phyloP scores from a whole-genome alignment of 2,797 vertebrate species.

The Lepus oiostolus region DNA sequence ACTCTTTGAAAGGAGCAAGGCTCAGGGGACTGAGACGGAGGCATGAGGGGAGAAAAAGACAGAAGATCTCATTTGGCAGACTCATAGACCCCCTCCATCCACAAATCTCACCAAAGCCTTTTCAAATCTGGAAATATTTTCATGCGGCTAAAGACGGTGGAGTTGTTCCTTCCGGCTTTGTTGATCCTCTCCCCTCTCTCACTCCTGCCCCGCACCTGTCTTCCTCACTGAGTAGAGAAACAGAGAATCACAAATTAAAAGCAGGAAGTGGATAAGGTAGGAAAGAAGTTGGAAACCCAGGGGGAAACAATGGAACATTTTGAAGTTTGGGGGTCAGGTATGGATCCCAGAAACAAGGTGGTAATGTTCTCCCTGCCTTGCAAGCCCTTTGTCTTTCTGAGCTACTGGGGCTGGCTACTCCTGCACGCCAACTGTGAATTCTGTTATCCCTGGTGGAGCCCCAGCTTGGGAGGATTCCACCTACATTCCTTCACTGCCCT shows the following conservation, averaged over 20 bases:
- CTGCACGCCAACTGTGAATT: conserved; percentile 74
- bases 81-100: too few species aligned
- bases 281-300: conserved; percentile 73
- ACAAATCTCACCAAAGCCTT: conserved; percentile 55
- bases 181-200: conserved; percentile 74
- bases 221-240: conserved; percentile 79
- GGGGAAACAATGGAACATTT: conserved; percentile 70
- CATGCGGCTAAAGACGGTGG: conserved; percentile 62
- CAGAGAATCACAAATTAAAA: conserved; percentile 77
- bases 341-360: conserved; percentile 45
- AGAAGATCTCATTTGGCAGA: conserved; percentile 6
- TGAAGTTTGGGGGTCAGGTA: neutral
- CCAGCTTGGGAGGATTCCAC: conserved; percentile 84
- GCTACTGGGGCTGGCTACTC: neutral
- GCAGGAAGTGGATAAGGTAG: conserved; percentile 37
- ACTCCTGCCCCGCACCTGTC: neutral
- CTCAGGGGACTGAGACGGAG: neutral
- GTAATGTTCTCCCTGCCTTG: neutral
- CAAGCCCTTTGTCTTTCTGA: conserved; percentile 33
- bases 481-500: conserved; percentile 86
- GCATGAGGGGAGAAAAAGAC: neutral
- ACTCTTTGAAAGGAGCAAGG: conserved; percentile 11
- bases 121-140: conserved; percentile 85
- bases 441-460: conserved; percentile 80
- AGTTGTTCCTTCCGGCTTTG: conserved; percentile 81